Conservation (phyloP, 2,888 invertebrate genomes). For the Mesorhabditis belari region DNA sequence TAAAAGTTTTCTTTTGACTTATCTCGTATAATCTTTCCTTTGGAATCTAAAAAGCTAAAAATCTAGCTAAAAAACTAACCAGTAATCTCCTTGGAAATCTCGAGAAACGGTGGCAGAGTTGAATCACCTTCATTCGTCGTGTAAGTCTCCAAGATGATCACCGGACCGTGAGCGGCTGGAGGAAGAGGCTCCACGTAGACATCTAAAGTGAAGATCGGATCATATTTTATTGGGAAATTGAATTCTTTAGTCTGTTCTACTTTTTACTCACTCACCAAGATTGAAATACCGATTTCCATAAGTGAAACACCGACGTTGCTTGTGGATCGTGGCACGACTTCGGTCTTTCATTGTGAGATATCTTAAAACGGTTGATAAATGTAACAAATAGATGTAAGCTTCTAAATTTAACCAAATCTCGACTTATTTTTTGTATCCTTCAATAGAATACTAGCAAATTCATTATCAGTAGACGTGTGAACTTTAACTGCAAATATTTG, state of each 20-base stretch:
- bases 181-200: conserved; percentile 48
- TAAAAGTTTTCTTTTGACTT: no score
- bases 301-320: conserved; percentile 46
- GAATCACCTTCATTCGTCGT: conserved; percentile 38
- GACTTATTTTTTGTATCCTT: no score
- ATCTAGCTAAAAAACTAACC: neutral
- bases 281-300: conserved; percentile 32
- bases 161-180: conserved; percentile 28
- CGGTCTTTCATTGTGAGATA: conserved; percentile 43
- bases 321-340: conserved; percentile 34
- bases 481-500: no score
- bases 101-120: conserved; percentile 32
- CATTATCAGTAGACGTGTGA: no score
- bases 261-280: neutral
- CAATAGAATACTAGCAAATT: no score
- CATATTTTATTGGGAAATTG: neutral
- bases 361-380: no score
- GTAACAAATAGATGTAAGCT: no score
- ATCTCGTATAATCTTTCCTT: no score
- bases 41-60: no score
- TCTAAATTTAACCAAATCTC: no score
- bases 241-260: neutral
- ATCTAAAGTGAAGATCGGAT: conserved; percentile 49
- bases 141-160: conserved; percentile 51
- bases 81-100: conserved; percentile 21